phyloP scores from a whole-genome alignment of 1,140 invertebrate genomes.

The Teleogryllus occipitalis region DNA sequence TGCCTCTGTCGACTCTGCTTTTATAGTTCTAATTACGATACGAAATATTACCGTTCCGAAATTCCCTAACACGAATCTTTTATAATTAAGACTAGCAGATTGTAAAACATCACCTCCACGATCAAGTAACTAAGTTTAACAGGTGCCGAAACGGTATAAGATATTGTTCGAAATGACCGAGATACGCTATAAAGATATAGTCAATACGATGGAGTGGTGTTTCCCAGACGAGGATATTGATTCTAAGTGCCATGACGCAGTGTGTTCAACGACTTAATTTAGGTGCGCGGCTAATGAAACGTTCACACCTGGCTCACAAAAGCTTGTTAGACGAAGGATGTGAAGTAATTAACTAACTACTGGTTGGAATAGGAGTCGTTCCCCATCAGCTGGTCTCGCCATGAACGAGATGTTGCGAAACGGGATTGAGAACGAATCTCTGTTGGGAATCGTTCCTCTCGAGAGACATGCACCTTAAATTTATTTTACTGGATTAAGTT shows the following conservation, averaged over 20 bases:
- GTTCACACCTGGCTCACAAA: not conserved
- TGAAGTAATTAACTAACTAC: conserved; percentile 2
- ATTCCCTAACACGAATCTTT: not conserved
- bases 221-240: not conserved
- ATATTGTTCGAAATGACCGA: not conserved
- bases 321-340: conserved; percentile 3
- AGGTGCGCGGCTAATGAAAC: not conserved
- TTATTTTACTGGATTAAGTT: too few relatives aligned
- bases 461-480: too few relatives aligned
- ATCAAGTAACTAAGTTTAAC: not conserved
- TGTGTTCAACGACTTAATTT: conserved; percentile 1
- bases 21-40: not conserved
- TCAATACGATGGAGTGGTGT: not conserved
- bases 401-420: not conserved
- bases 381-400: not conserved
- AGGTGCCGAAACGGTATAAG: not conserved
- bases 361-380: not conserved
- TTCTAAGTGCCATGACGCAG: not conserved
- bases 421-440: too few relatives aligned
- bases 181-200: not conserved
- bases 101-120: not conserved
- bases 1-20: not conserved
- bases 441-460: too few relatives aligned
- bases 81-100: not conserved
- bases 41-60: not conserved